A percentile compares a stretch with the other conserved stretches of the same genome.
phyloP scores from a whole-genome alignment of 2,888 invertebrate genomes.

The Agelastica alni region DNA sequence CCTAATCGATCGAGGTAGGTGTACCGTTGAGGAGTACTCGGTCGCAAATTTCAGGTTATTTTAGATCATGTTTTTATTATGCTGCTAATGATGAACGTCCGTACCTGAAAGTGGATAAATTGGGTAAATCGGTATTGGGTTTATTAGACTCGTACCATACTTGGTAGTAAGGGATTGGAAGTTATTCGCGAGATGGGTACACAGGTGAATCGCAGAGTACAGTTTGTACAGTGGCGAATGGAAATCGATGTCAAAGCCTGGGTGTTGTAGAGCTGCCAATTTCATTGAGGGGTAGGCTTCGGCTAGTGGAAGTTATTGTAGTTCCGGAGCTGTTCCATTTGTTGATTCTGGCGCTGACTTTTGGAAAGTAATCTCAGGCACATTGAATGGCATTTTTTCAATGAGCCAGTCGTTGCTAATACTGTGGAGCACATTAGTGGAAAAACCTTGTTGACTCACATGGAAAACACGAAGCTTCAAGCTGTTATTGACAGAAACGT shows the following conservation, averaged over 20 bases:
- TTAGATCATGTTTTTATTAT: not conserved
- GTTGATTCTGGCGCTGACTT: conserved; percentile 31
- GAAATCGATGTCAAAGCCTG: conserved; percentile 9
- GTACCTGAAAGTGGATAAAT: conserved; percentile 14
- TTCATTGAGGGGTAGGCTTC: conserved; percentile 15
- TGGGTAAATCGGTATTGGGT: conserved; percentile 7
- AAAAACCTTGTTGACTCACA: not conserved
- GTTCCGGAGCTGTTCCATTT: conserved; percentile 23
- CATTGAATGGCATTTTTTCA: conserved; percentile 31
- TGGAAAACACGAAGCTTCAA: not conserved
- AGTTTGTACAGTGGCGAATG: conserved; percentile 30
- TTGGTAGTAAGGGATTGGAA: not conserved
- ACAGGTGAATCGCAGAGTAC: not conserved
- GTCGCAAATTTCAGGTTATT: not conserved
- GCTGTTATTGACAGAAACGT: conserved; percentile 9
- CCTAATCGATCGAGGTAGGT: not conserved
- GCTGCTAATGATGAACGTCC: conserved; percentile 11
- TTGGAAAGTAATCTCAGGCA: conserved; percentile 26
- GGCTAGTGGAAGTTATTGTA: conserved; percentile 27
- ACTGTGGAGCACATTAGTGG: conserved; percentile 1
- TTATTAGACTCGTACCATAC: not conserved
- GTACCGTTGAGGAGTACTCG: not conserved
- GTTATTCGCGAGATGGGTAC: not conserved
- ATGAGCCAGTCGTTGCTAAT: not conserved
- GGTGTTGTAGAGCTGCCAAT: conserved; percentile 24